phyloP scores from a whole-genome alignment of 2,888 invertebrate genomes.

The Parnassius orleans region DNA sequence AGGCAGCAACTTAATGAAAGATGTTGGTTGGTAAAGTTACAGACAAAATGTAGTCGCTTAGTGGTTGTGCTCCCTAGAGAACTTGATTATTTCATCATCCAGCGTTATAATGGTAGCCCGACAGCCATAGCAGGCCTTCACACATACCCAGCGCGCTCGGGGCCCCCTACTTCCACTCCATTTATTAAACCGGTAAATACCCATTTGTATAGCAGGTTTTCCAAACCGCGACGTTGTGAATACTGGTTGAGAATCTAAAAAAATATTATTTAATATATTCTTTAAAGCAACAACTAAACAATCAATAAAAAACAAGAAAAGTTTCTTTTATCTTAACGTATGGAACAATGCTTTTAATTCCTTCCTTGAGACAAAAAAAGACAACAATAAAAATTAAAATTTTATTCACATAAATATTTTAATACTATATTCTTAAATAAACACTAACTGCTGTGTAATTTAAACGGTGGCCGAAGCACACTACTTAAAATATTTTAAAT shows the following conservation, averaged over 20 bases:
- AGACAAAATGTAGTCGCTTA: not conserved
- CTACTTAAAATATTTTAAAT: not conserved
- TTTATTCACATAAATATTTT: not conserved
- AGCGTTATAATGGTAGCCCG: slow-evolving; percentile 39
- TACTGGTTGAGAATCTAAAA: slow-evolving; percentile 8
- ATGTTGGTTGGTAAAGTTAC: not conserved
- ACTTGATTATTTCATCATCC: slow-evolving; percentile 34
- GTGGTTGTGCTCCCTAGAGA: slow-evolving; percentile 28
- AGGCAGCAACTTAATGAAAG: not conserved
- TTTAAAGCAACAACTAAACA: too few relatives aligned
- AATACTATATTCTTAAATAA: not conserved
- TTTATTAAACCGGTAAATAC: slow-evolving; percentile 41
- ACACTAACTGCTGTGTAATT: too few relatives aligned
- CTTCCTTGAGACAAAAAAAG: not conserved
- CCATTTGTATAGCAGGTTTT: slow-evolving; percentile 37
- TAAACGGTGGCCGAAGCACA: not conserved
- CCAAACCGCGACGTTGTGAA: slow-evolving; percentile 38
- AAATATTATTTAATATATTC: too few relatives aligned
- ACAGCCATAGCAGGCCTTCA: slow-evolving; percentile 33
- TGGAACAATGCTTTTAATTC: too few relatives aligned
- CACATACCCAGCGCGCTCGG: slow-evolving; percentile 39
- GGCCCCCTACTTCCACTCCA: slow-evolving; percentile 32
- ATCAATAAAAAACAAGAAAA: too few relatives aligned
- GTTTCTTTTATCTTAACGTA: too few relatives aligned
- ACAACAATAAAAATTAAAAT: not conserved